Base-by-base conservation (phyloP, 1,140 invertebrate genomes). In the Zelostemma sp. region DNA sequence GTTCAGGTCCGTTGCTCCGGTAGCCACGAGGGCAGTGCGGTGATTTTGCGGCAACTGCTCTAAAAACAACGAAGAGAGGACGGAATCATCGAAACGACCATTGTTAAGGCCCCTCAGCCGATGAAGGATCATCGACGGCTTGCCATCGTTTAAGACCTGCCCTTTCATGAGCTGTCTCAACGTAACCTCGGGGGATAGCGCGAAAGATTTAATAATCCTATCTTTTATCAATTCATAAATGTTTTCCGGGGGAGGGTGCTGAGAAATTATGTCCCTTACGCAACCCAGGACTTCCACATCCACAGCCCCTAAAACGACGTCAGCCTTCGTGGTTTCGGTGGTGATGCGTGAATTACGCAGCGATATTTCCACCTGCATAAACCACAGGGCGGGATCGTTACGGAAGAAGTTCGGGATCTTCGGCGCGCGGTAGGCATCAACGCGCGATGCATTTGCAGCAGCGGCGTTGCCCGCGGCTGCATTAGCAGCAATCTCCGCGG, bases 21-120 rank as follows among this genome's bases (percentile, higher is more conserved):
- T 35, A 9, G 33, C 33, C 3, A n/a, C n/a, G 1, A 35, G 6
- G 11, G 40, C 17, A 1, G 1, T 19, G 9, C 54, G 54, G 6
- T 46, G 25, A 0, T 19, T 6, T n/a, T 40, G 3, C 6, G 54
- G 41, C 0, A 57, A 18, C 2, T 57, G 54, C 0, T 57, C 15
- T 8, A 46, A n/a, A 16, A 57, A 57, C 4, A 57, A 25, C 6
- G 40, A 46, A 15, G 11, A 6, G 0, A 57, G 6, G 4, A 57
- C 14, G 5, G 3, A 17, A 1, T 57, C 54, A n/a, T 33, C 41
- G 9, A 11, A 46, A 4, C 1, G 1, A 2, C 40, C 40, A 15
- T 46, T 19, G 4, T 15, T 18, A 0, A 47, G 21, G 18, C 21
- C 46, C 0, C 40, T 17, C 8, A 57, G 17, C 1, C 6, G 54